These are phyloP conservation scores for Chrysolophus pictus DNA, from an alignment of 2,797 vertebrate genomes.

Conservation along the genomic window DNA sequence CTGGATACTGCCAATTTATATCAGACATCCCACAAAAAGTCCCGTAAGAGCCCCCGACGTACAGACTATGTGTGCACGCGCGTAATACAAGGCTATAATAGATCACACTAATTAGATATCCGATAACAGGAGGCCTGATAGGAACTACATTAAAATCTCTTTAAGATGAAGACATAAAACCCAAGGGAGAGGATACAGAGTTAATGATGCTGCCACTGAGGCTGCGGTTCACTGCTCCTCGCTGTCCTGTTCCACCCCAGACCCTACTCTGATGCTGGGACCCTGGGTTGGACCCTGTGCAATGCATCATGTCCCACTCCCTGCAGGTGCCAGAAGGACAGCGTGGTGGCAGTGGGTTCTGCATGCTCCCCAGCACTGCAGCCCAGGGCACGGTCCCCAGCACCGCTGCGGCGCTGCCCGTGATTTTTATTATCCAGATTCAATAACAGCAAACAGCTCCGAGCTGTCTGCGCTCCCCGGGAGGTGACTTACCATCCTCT, in stretches of 20 bases:
- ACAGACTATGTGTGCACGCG: accelerated
- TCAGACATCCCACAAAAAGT: constrained; percentile 17
- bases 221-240: not conserved
- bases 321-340: not conserved
- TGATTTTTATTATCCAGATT: constrained; percentile 78
- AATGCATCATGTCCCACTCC: accelerated
- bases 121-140: constrained; percentile 43
- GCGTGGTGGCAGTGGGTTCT: too few relatives aligned
- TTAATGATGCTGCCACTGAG: constrained; percentile 36
- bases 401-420: not conserved
- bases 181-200: constrained; percentile 45
- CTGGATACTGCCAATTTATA: constrained; percentile 42
- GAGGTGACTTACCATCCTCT: constrained; percentile 73
- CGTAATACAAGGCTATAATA: not conserved
- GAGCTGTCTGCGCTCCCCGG: constrained; percentile 69
- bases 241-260: not conserved
- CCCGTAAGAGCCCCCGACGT: not conserved
- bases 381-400: not conserved
- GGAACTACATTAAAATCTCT: constrained; percentile 59
- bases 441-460: constrained; percentile 66
- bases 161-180: constrained; percentile 48
- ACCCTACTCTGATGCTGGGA: not conserved
- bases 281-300: not conserved
- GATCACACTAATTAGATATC: constrained; percentile 59
- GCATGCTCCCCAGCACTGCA: not conserved